Evolutionary conservation across 2,888 invertebrate species (phyloP).

Genomic region (Anodontia alba): DNA sequence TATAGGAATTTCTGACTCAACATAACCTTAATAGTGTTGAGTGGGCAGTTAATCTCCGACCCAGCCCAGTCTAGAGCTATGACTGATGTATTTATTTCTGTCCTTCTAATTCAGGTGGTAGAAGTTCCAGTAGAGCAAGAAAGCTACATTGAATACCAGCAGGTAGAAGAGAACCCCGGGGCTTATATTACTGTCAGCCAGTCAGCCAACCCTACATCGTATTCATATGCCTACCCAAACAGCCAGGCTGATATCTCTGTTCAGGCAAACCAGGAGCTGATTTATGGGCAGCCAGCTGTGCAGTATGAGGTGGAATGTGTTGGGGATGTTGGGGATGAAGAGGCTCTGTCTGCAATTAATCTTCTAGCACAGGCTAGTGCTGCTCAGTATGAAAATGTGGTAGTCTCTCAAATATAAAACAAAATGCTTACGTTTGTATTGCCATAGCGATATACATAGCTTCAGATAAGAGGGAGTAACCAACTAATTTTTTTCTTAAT

Average conservation of each 20-base stretch:
- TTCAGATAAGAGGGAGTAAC: no score
- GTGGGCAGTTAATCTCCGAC: no score
- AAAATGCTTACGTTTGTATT: background rate
- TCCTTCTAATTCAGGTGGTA: slow-evolving; percentile 52
- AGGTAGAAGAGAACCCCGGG: slow-evolving; percentile 25
- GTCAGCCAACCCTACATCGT: background rate
- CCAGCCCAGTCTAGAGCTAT: no score
- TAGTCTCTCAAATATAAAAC: slow-evolving; percentile 48
- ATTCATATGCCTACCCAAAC: slow-evolving; percentile 47
- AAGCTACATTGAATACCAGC: slow-evolving; percentile 51
- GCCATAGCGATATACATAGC: no score
- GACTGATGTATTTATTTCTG: no score
- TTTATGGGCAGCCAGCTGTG: slow-evolving; percentile 60
- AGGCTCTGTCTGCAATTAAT: slow-evolving; percentile 60
- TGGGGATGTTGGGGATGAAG: slow-evolving; percentile 59
- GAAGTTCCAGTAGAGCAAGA: slow-evolving; percentile 51
- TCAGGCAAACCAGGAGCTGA: slow-evolving; percentile 55
- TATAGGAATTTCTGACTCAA: no score
- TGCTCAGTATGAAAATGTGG: slow-evolving; percentile 60
- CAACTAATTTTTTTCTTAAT: no score
- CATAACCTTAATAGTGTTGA: no score
- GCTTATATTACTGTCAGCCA: background rate
- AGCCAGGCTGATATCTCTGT: slow-evolving; percentile 44
- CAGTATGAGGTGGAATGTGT: slow-evolving; percentile 66
- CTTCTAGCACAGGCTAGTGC: slow-evolving; percentile 61